phyloP scores from a whole-genome alignment of 2,797 vertebrate genomes.

The Scolopax rusticola region DNA sequence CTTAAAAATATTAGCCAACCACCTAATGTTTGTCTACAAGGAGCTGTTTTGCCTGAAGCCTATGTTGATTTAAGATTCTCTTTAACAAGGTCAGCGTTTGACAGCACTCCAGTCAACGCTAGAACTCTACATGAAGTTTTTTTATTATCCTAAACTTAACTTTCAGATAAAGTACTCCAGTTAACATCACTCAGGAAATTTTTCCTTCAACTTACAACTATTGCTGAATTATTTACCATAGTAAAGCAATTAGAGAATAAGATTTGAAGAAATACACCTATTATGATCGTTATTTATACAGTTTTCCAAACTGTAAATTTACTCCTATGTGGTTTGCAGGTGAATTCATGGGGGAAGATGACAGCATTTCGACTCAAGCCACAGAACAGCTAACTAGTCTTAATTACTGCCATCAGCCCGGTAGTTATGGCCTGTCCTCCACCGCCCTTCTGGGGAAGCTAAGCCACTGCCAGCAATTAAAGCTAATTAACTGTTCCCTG shows the following conservation, averaged over 20 bases:
- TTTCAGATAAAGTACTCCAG: background rate
- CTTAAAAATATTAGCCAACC: background rate
- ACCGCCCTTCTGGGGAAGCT: slow-evolving; percentile 12
- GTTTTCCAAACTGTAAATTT: background rate
- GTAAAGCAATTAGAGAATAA: background rate
- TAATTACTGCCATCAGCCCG: background rate
- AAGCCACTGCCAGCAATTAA: background rate
- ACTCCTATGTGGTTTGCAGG: background rate
- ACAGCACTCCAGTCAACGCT: background rate
- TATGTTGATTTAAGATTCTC: background rate
- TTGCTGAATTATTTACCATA: background rate
- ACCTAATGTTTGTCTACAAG: background rate
- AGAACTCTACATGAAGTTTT: background rate
- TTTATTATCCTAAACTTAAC: background rate
- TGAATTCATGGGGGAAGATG: background rate
- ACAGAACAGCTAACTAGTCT: background rate
- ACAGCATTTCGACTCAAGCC: background rate
- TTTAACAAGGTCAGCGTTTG: background rate
- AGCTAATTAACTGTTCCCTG: slow-evolving; percentile 13
- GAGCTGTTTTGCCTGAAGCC: background rate
- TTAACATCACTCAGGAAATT: background rate
- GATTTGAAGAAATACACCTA: background rate
- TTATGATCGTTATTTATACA: background rate
- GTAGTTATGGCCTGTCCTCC: background rate
- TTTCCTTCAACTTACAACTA: background rate